Percentiles rank a stretch among this genome's conserved stretches.
Conservation (phyloP, 2,113 vertebrate species). For the Etheostoma spectabile region DNA sequence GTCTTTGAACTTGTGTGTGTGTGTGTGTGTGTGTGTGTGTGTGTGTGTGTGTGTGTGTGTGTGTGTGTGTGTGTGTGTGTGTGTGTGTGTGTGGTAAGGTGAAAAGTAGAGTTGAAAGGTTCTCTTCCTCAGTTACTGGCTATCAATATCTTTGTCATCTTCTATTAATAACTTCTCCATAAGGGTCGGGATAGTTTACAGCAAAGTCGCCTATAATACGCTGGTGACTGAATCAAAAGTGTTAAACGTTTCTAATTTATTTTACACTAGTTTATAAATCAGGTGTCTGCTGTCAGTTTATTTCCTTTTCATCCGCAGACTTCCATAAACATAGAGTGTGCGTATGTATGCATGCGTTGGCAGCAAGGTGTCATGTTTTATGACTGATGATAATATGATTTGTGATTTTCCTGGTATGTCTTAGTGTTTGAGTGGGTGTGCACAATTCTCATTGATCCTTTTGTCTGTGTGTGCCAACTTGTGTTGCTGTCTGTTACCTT, state of each 20-base stretch:
- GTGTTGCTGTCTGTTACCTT: conserved; percentile 58
- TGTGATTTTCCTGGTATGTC: background rate
- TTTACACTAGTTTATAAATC: background rate
- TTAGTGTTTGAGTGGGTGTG: background rate
- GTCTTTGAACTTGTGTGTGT: no score
- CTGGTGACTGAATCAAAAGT: background rate
- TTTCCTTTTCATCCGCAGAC: background rate
- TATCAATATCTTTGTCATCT: conserved; percentile 59
- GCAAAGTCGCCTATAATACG: background rate
- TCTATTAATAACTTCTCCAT: conserved; percentile 72
- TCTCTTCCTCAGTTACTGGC: conserved; percentile 42
- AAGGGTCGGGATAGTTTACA: conserved; percentile 42
- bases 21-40: conserved; percentile 49
- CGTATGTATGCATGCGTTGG: background rate
- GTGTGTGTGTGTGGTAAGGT: background rate
- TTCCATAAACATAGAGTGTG: background rate
- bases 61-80: conserved; percentile 17
- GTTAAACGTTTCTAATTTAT: background rate
- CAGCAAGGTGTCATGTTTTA: background rate
- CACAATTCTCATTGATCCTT: conserved; percentile 28
- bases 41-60: no score
- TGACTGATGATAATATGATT: conserved; percentile 15
- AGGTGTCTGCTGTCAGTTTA: background rate
- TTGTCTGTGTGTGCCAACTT: conserved; percentile 42
- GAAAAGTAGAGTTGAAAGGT: conserved; percentile 28